A percentile compares a stretch with the other conserved stretches of the same genome.
These are phyloP conservation scores for Taurulus bubalis DNA, from an alignment of 2,113 vertebrate species.

Conservation along the genomic window DNA sequence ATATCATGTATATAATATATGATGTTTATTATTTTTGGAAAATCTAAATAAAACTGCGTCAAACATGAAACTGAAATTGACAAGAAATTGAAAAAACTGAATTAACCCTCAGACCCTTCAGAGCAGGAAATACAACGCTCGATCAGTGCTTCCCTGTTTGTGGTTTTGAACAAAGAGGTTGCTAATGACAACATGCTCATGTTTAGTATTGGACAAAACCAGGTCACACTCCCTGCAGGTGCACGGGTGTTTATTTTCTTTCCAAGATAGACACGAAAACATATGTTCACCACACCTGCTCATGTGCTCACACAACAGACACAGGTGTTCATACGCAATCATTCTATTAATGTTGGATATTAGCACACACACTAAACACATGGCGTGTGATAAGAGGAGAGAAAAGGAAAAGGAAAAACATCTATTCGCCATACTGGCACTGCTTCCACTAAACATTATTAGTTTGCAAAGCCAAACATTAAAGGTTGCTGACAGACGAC, in stretches of 20 bases:
- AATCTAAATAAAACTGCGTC: not conserved
- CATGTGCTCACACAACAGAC: constrained; percentile 16
- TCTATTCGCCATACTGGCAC: not conserved
- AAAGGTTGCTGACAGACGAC: constrained; percentile 16
- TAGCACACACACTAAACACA: not conserved
- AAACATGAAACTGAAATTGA: too few species aligned
- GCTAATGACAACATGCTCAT: constrained; percentile 53
- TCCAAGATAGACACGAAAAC: not conserved
- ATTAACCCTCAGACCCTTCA: not conserved
- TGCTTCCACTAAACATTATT: constrained; percentile 22
- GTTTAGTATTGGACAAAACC: constrained; percentile 33
- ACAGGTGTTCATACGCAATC: not conserved
- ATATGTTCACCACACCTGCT: not conserved
- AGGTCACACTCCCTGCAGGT: constrained; percentile 49
- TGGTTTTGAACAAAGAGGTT: constrained; percentile 38
- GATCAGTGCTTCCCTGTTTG: constrained; percentile 1
- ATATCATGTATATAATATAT: not conserved
- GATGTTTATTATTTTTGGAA: not conserved
- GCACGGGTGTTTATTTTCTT: not conserved
- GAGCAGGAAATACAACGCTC: constrained; percentile 13
- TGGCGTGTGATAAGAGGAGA: not conserved
- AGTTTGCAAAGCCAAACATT: constrained; percentile 28
- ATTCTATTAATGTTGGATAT: not conserved
- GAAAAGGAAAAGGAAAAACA: not conserved
- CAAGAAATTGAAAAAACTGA: not conserved